Evolutionary conservation across 2,888 invertebrate species (phyloP), one percentile per base, ranked within the genome.

Genomic region (Balanococcus diminutus): DNA sequence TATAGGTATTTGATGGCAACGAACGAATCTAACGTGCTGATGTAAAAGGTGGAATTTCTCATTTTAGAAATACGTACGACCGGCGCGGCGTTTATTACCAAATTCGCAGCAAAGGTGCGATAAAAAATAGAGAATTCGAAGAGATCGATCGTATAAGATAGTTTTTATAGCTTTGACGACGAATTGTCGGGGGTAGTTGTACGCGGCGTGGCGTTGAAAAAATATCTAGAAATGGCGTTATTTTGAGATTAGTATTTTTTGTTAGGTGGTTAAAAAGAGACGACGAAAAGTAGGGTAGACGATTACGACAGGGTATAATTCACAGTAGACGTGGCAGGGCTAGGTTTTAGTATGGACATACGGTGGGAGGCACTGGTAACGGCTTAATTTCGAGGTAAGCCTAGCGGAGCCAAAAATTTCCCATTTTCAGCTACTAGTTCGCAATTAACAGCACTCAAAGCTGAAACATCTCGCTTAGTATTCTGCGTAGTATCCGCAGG

Each of bases 381-480:
- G 56, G 56, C 56, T 56, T 56, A 56, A 56, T 56, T 56, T 56
- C 22, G 22, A 56, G 56, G 22, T 56, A 56, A 56, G 56, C 56
- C 56, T 56, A 56, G 56, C 11, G 56, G 56, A 56, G 56, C 56
- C 56, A 56, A 56, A 56, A 56, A 56, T 56, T 56, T 56, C 56
- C 56, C 56, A 56, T 56, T 56, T 56, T 56, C 56, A 56, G 56
- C 56, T 56, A 22, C 56, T 56, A 56, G 28, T 72, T 72, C n/a
- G 31, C 72, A 72, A 72, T 72, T 72, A 72, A 72, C 72, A 72
- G 31, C 72, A 72, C 72, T 72, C 72, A n/a, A 72, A 72, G 72
- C 72, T 19, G 72, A 72, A 72, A 72, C 72, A 72, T 72, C 72
- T 56, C 56, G 56, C 56, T 79, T 36, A 36, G 75, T 79, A 79